Conservation (phyloP, 2,113 vertebrate genomes). For the Climacteris rufus region DNA sequence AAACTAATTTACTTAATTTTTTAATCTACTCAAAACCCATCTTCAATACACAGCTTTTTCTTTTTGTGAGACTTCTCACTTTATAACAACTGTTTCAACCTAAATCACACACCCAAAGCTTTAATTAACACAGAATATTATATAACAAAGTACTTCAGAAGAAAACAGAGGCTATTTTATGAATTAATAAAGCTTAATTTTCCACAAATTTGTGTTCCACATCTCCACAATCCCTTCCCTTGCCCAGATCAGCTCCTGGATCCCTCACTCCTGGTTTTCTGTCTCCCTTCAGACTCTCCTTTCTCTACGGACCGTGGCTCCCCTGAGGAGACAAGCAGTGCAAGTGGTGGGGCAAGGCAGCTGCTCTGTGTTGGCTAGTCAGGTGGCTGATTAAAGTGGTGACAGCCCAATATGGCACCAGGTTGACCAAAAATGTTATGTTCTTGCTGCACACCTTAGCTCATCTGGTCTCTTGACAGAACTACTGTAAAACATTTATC, state of each 20-base stretch:
- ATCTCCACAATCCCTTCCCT: background rate
- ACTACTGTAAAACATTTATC: background rate
- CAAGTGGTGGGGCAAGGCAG: background rate
- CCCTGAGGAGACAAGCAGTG: background rate
- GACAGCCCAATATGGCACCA: rapidly evolving
- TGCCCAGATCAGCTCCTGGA: background rate
- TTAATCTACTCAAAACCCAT: background rate
- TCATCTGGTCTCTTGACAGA: background rate
- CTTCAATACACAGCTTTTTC: background rate
- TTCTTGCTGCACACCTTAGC: rapidly evolving
- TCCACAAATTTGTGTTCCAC: background rate
- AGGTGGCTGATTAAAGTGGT: background rate
- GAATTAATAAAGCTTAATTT: background rate
- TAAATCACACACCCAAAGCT: background rate
- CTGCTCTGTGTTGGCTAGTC: background rate
- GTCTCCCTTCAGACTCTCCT: background rate
- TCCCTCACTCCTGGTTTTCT: rapidly evolving
- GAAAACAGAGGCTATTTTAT: background rate
- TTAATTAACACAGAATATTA: background rate
- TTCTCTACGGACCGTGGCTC: background rate
- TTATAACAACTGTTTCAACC: background rate
- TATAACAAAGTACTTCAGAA: background rate
- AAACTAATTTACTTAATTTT: background rate
- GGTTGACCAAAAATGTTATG: rapidly evolving
- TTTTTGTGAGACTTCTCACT: background rate